These are phyloP conservation scores for Parascotia fuliginaria DNA, from an alignment of 2,888 invertebrate genomes.

Conservation along the genomic window DNA sequence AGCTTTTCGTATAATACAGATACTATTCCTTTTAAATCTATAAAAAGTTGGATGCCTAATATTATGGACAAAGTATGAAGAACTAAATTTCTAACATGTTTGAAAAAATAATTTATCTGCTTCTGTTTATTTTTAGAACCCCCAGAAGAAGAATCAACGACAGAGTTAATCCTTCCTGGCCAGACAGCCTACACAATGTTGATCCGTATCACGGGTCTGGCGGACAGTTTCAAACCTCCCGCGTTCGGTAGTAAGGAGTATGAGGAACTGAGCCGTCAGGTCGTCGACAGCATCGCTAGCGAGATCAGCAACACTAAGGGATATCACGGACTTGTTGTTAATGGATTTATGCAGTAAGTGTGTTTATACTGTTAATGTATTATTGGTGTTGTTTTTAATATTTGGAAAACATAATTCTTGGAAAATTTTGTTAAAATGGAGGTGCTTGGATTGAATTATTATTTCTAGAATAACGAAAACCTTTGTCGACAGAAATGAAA, in stretches of 20 bases:
- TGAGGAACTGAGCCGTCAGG: conserved; percentile 88
- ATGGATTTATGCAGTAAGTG: conserved; percentile 89
- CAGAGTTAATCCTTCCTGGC: conserved; percentile 87
- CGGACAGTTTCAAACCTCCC: conserved; percentile 91
- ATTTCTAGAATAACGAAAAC: background rate
- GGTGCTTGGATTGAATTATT: too few relatives aligned
- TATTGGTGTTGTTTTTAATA: too few relatives aligned
- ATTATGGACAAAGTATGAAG: too few relatives aligned
- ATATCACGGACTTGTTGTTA: conserved; percentile 89
- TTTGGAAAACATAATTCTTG: too few relatives aligned
- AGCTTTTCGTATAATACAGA: too few relatives aligned
- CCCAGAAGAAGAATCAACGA: conserved; percentile 82
- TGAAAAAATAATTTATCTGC: too few relatives aligned
- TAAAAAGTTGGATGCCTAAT: too few relatives aligned
- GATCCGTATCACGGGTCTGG: conserved; percentile 91
- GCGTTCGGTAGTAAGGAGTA: conserved; percentile 90
- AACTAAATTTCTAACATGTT: too few relatives aligned
- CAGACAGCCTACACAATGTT: conserved; percentile 89
- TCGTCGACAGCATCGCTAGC: conserved; percentile 46
- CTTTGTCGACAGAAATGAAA: conserved; percentile 71
- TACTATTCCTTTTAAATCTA: too few relatives aligned
- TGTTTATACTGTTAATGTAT: too few relatives aligned
- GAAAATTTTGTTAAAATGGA: too few relatives aligned
- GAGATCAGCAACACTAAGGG: conserved; percentile 76
- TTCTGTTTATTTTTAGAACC: conserved; percentile 67